Evolutionary conservation across 2,797 vertebrate species (phyloP), one percentile per base, ranked within the genome.

Genomic region (Spondyliosoma cantharus): DNA sequence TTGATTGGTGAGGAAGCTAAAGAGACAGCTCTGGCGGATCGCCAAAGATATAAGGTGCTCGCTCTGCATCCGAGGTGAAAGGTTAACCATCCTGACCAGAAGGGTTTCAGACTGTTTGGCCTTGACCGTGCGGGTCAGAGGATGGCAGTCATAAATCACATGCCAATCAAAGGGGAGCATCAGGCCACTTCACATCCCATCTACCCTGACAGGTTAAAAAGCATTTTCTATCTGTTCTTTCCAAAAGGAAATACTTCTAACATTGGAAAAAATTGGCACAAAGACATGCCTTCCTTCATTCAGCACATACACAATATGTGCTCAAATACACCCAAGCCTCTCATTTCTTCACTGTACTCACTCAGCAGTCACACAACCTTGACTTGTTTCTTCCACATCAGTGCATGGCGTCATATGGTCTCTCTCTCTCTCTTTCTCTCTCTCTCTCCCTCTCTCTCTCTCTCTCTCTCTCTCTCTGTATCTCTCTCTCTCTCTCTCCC

Each of bases 51-150:
- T 58, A 87, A 75, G 46, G 43, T 76, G 58, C 71, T 77, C 24
- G 59, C 80, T 74, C 74, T 78, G 74, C 78, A 77, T 82, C 25
- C 20, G 3, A 62, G 87, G 87, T 85, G 74, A 87, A 69, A 89
- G 91, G 91, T 92, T 93, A 93, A 92, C 87, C 52, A 16, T 74
- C 58, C 58, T 46, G 85, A 85, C 86, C 80, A 54, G 79, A 84
- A 73, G 85, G 80, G 77, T 80, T 90, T 84, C 78, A 83, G 74
- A 78, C 59, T 67, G 24, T 74, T 90, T 92, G 86, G 87, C 91
- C 86, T 83, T 87, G 86, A 88, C 87, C 32, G n/a, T 15, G 59
- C 12, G 70, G 89, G 91, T 94, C 91, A 89, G 76, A 57, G 68
- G 66, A 89, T 56, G 59, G 74, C 76, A 73, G 74, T 78, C 82